Evolutionary conservation across 2,113 vertebrate genomes (phyloP).

Genomic region (Cynocephalus volans): DNA sequence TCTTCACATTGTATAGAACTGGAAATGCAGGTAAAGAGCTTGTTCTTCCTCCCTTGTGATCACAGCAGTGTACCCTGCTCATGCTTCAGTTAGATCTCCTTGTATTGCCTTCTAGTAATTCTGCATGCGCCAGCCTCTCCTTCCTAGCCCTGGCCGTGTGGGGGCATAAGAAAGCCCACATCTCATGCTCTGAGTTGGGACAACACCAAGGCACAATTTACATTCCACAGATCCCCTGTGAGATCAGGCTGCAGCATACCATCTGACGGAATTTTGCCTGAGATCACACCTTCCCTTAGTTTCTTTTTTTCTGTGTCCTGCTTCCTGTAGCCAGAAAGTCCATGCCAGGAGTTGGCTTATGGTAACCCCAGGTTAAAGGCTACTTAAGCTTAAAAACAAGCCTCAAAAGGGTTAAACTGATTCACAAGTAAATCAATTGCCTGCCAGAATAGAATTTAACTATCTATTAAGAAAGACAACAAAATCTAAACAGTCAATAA

Average conservation of each 20-base stretch:
- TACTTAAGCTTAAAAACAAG: slow-evolving; percentile 39
- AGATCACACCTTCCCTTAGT: neutral
- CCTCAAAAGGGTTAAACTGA: neutral
- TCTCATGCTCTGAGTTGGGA: neutral
- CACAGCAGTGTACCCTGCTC: neutral
- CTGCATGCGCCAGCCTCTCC: neutral
- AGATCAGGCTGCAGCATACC: neutral
- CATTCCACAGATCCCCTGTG: neutral
- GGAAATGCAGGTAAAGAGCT: neutral
- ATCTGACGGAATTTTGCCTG: neutral
- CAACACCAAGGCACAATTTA: neutral
- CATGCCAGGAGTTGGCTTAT: neutral
- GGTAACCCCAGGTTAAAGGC: neutral
- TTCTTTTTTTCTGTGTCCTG: neutral
- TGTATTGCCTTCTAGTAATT: neutral
- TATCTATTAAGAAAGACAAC: slow-evolving; percentile 45
- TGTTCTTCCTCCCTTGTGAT: neutral
- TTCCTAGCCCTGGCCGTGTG: neutral
- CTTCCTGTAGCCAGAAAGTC: neutral
- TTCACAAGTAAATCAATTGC: neutral
- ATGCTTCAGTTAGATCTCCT: neutral
- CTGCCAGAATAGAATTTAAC: slow-evolving; percentile 33
- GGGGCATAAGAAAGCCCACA: neutral
- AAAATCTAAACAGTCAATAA: neutral
- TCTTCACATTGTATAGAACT: neutral